Evolutionary conservation across 2,888 invertebrate species (phyloP).

Genomic region (Polylopha cassiicola): DNA sequence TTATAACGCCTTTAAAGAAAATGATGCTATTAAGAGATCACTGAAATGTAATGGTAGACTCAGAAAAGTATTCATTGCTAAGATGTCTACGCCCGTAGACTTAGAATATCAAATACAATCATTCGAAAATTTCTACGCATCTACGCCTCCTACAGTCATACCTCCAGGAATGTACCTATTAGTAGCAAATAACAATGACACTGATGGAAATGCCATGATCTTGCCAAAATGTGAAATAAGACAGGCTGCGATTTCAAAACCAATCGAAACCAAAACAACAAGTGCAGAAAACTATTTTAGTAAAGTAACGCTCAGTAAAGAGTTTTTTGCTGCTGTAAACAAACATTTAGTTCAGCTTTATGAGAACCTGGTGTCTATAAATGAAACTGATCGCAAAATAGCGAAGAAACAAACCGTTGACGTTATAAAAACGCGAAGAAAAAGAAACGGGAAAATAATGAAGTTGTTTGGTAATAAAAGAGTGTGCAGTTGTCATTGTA

Average conservation of each 20-base stretch:
- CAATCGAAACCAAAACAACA: slow-evolving; percentile 27
- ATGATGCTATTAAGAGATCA: slow-evolving; percentile 36
- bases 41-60: slow-evolving; percentile 35
- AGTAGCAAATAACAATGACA: slow-evolving; percentile 35
- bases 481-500: slow-evolving; percentile 53
- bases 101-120: slow-evolving; percentile 56
- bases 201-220: too few relatives aligned
- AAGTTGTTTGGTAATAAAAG: slow-evolving; percentile 48
- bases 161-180: slow-evolving; percentile 51
- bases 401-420: slow-evolving; percentile 16
- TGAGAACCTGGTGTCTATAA: slow-evolving; percentile 29
- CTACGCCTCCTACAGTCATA: slow-evolving; percentile 19
- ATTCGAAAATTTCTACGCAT: slow-evolving; percentile 30
- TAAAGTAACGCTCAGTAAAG: slow-evolving; percentile 43
- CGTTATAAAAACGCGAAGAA: slow-evolving; percentile 7
- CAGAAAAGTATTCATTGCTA: slow-evolving; percentile 53
- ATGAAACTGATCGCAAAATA: slow-evolving; percentile 19
- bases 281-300: slow-evolving; percentile 27
- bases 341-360: slow-evolving; percentile 42
- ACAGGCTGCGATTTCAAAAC: neutral
- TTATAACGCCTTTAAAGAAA: slow-evolving; percentile 27
- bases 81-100: slow-evolving; percentile 54
- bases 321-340: slow-evolving; percentile 46
- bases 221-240: too few relatives aligned
- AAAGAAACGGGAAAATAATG: slow-evolving; percentile 29